Evolutionary conservation across 92 coral and sea anemone genomes (phyloP).

Genomic region (Umimayanthus kanabou): DNA sequence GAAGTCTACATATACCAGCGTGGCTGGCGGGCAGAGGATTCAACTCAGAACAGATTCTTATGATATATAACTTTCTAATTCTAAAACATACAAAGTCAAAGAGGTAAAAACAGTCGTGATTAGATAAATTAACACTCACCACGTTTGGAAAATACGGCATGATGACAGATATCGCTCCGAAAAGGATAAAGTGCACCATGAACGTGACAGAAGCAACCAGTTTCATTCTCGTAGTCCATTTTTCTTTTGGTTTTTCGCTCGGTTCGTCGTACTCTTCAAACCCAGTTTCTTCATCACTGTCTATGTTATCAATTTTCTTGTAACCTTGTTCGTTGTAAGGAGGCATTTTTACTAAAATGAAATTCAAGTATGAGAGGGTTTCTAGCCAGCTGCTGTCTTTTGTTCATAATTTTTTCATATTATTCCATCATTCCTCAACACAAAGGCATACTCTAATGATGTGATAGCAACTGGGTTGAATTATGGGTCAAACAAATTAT

Average conservation of each 20-base stretch:
- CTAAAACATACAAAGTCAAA: background rate
- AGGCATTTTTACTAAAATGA: background rate
- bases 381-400: background rate
- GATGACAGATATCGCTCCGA: constrained; percentile 36
- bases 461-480: background rate
- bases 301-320: constrained; percentile 9
- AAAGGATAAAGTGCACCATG: constrained; percentile 32
- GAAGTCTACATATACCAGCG: too few relatives aligned
- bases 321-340: background rate
- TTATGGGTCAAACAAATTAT: too few relatives aligned
- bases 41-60: background rate
- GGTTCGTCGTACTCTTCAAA: background rate
- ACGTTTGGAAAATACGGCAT: constrained; percentile 41
- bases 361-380: background rate
- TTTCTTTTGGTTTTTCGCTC: background rate
- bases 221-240: constrained; percentile 41
- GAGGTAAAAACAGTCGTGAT: background rate
- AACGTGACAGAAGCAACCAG: constrained; percentile 9
- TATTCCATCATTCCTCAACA: too few relatives aligned
- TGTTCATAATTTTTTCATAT: background rate
- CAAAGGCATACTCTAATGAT: background rate
- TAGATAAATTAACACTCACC: constrained; percentile 5
- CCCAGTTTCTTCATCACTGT: background rate
- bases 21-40: too few relatives aligned
- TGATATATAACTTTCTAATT: background rate